Percentiles rank a stretch among this genome's conserved stretches.
Evolutionary conservation across 30 jellyfish, hydroid and myxozoan species (phyloP).

Genomic region (Chrysaora quinquecirrha): DNA sequence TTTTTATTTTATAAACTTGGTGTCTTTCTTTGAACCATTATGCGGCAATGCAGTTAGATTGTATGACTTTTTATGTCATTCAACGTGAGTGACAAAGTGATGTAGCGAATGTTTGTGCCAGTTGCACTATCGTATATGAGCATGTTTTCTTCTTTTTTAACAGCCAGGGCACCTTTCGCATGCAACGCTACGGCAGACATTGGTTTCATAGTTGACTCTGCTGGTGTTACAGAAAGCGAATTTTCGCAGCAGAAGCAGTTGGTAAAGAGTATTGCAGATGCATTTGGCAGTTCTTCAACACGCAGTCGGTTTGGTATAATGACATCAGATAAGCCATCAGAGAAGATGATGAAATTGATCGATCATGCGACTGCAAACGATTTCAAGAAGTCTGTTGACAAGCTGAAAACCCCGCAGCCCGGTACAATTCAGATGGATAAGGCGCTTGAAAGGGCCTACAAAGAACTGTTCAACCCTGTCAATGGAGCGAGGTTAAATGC

Average conservation of each 20-base stretch:
- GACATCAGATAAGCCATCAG: conserved; percentile 15
- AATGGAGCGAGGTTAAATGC: conserved; percentile 54
- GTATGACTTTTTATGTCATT: no score
- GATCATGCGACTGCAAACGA: conserved; percentile 11
- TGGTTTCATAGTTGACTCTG: conserved; percentile 5
- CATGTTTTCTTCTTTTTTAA: background rate
- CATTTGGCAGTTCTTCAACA: conserved; percentile 34
- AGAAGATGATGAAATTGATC: conserved; percentile 22
- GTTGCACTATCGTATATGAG: no score
- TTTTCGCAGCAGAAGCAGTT: background rate
- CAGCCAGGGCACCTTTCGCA: background rate
- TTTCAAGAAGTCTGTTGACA: conserved; percentile 47
- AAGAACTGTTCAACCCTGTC: conserved; percentile 38
- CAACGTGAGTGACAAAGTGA: no score
- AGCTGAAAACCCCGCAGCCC: conserved; percentile 1
- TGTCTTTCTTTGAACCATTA: no score
- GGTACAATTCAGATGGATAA: conserved; percentile 41
- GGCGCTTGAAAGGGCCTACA: conserved; percentile 32
- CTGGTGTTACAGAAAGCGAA: background rate
- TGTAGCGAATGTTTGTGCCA: no score
- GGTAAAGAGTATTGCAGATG: conserved; percentile 53
- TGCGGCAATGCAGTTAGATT: no score
- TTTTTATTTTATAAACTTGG: no score
- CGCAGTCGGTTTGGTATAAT: conserved; percentile 22
- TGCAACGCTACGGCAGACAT: conserved; percentile 19